A percentile compares a stretch with the other conserved stretches of the same genome.
Evolutionary conservation across 2,113 vertebrate genomes (phyloP).

Genomic region (Ammodytes marinus): DNA sequence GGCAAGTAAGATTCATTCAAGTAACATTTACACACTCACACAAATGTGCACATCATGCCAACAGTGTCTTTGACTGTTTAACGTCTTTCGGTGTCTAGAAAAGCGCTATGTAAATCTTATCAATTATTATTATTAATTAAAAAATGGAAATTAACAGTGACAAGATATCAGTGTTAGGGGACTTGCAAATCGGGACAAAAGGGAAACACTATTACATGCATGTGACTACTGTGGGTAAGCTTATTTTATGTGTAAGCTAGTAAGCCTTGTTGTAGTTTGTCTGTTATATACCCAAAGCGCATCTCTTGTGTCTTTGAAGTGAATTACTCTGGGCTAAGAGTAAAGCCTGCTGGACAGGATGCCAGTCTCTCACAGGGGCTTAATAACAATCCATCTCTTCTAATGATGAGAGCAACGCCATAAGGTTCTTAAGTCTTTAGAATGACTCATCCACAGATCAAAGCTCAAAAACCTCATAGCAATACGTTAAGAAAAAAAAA

Average conservation of each 20-base stretch:
- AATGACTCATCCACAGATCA: conserved; percentile 66
- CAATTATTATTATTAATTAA: too few relatives aligned
- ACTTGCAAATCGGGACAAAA: conserved; percentile 38
- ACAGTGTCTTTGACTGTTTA: not conserved
- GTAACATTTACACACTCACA: too few relatives aligned
- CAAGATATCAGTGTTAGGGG: conserved; percentile 19
- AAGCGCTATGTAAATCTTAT: too few relatives aligned
- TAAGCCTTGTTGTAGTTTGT: conserved; percentile 58
- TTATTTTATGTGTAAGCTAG: conserved; percentile 29
- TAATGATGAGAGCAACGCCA: conserved; percentile 74
- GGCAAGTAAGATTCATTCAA: too few relatives aligned
- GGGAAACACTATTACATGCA: not conserved
- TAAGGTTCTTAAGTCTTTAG: conserved; percentile 67
- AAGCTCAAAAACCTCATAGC: conserved; percentile 65
- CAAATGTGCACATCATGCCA: not conserved
- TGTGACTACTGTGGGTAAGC: conserved; percentile 48
- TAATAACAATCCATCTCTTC: conserved; percentile 69
- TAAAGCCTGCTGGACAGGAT: conserved; percentile 71
- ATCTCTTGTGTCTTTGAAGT: conserved; percentile 73
- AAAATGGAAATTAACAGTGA: conserved; percentile 4
- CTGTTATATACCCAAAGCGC: conserved; percentile 45
- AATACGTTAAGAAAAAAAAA: conserved; percentile 29
- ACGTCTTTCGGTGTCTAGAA: too few relatives aligned
- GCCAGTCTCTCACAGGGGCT: conserved; percentile 66
- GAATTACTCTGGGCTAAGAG: conserved; percentile 61